Percentiles rank a stretch among this genome's conserved stretches.
Evolutionary conservation across 2,113 vertebrate genomes (phyloP).

Genomic region (Mobula birostris): DNA sequence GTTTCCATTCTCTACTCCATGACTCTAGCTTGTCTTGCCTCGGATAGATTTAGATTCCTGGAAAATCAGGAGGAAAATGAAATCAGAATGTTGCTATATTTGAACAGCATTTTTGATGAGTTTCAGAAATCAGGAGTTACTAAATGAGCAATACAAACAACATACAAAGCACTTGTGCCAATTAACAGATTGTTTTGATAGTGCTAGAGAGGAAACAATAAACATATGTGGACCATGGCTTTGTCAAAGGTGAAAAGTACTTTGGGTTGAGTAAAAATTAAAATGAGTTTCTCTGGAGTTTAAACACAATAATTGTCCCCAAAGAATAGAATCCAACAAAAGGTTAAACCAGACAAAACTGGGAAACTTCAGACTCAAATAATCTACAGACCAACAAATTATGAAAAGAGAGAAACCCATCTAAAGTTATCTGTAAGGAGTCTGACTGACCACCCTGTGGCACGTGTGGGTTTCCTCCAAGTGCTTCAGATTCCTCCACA

Average conservation of each 20-base stretch:
- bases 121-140: not conserved
- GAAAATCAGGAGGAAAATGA: not conserved
- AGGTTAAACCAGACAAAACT: not conserved
- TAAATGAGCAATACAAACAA: not conserved
- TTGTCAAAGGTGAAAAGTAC: not conserved
- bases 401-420: too few relatives aligned
- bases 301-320: not conserved
- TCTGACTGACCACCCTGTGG: too few relatives aligned
- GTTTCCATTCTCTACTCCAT: too few relatives aligned
- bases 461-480: too few relatives aligned
- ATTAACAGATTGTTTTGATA: not conserved
- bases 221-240: not conserved
- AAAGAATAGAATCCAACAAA: not conserved
- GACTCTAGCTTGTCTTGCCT: too few relatives aligned
- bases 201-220: not conserved
- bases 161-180: not conserved
- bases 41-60: not conserved
- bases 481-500: too few relatives aligned
- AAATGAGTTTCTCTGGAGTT: not conserved
- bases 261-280: not conserved
- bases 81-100: not conserved
- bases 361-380: not conserved
- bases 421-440: too few relatives aligned
- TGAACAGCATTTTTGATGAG: not conserved
- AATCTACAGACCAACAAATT: too few relatives aligned